Base-by-base conservation (phyloP, 2,113 vertebrate species). In the Alexandromys fortis region DNA sequence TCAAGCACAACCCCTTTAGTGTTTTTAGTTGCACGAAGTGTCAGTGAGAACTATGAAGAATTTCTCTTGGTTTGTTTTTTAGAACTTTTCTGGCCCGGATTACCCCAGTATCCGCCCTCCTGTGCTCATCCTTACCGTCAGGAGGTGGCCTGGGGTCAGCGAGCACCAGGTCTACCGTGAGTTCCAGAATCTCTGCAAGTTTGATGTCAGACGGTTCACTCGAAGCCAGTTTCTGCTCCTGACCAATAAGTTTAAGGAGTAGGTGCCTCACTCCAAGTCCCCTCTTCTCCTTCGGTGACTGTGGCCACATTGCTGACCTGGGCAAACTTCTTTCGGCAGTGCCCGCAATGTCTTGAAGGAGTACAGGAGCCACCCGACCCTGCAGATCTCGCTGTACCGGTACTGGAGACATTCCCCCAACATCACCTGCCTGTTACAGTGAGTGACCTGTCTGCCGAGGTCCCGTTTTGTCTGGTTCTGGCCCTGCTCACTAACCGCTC, bases 81-180 rank as follows among this genome's bases (percentile, higher is more conserved):
- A 99, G 98, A 98, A 99, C 30, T 98, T 99, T 68, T 97, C 98
- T 7, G 98, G 98, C 38, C 95, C 97, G 7, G 98, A 99, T 94
- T 35, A 2, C 68, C 96, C 97, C 61, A 96, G 98, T 19, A 49
- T 35, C 3, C 96, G 90, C 4, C 98, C 98, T 0, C 98, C 98
- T 86, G 49, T 95, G 65, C 96, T 99, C 90, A 79, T 98, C 82
- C 98, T 98, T 90, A 96, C 21, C 0, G 98, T 98, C 86, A 94
- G 0, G 89, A 97, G 78, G 35, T 98, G 97, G 97, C 96, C 96
- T 1, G 97, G 55, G 81, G 30, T 98, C 97, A 97, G 89, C 0
- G 98, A 98, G 96, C 95, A 94, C 96, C 97, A 98, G 28, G 97
- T 99, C 63, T 98, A 98, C n/a, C 85, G 95, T 0, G 97, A 98